phyloP scores from a whole-genome alignment of 2,113 vertebrate species.

The Eublepharis macularius region DNA sequence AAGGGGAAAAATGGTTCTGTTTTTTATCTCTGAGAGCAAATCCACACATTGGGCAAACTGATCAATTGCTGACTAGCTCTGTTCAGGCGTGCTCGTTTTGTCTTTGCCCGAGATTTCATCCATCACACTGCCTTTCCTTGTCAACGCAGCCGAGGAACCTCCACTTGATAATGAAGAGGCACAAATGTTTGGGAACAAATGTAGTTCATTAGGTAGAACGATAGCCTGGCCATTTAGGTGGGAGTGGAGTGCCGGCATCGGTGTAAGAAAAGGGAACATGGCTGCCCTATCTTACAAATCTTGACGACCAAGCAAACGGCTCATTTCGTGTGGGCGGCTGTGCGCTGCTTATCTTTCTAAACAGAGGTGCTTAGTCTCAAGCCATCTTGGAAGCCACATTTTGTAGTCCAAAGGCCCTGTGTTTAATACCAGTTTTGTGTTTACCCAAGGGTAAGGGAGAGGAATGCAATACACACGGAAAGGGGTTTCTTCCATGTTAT shows the following conservation, averaged over 20 bases:
- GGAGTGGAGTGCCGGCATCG: not conserved
- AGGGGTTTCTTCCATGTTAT: not conserved
- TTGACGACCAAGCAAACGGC: not conserved
- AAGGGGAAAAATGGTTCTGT: conserved; percentile 15
- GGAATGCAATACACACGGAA: not conserved
- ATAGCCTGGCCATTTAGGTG: rapidly evolving
- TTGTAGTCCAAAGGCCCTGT: not conserved
- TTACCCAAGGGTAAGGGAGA: not conserved
- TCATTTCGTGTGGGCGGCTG: no score
- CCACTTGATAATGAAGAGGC: not conserved
- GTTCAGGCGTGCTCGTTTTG: conserved; percentile 25
- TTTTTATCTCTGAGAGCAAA: conserved; percentile 23
- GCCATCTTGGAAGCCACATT: not conserved
- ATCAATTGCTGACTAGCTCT: not conserved
- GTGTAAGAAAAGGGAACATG: not conserved
- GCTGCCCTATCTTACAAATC: not conserved
- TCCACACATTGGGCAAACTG: not conserved
- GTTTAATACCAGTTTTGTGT: not conserved
- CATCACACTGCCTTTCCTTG: conserved; percentile 8
- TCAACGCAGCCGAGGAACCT: conserved; percentile 9
- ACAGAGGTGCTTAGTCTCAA: not conserved
- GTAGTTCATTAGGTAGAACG: conserved; percentile 36
- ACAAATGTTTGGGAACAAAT: conserved; percentile 34
- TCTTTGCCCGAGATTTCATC: conserved; percentile 21
- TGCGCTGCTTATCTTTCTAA: not conserved